Conservation (phyloP, 2,113 vertebrate genomes). For the Lichenostomus cassidix region DNA sequence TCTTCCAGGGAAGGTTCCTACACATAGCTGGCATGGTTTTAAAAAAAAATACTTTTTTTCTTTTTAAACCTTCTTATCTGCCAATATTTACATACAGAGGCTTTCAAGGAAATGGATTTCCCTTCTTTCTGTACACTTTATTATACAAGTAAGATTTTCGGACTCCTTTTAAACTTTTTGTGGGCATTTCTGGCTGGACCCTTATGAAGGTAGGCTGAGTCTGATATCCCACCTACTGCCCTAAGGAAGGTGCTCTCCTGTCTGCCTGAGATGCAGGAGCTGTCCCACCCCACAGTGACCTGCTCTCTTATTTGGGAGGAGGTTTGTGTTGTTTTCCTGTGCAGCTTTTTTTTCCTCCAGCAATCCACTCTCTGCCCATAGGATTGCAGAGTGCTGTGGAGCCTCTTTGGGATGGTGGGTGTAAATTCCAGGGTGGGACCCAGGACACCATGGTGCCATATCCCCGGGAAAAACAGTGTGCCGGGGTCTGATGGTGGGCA, state of each 20-base stretch:
- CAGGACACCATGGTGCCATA: fast-evolving
- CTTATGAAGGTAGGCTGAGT: neutral
- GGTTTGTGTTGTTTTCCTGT: neutral
- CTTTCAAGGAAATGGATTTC: neutral
- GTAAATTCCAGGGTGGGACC: no score
- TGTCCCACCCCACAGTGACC: neutral
- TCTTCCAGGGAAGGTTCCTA: neutral
- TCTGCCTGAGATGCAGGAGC: neutral
- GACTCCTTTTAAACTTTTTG: neutral
- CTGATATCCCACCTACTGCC: neutral
- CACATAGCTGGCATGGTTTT: fast-evolving
- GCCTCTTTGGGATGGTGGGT: neutral
- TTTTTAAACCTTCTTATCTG: neutral
- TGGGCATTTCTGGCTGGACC: neutral
- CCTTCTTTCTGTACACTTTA: neutral
- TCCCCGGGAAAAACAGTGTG: neutral
- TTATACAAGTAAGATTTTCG: neutral
- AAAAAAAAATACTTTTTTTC: fast-evolving
- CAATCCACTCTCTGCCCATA: neutral
- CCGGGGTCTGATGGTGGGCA: neutral
- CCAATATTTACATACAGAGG: neutral
- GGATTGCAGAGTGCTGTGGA: neutral
- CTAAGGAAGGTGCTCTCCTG: neutral
- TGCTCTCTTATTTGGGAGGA: neutral
- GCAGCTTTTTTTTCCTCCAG: neutral